phyloP scores from a whole-genome alignment of 92 coral and sea anemone species.

The Paragorgia papillata region DNA sequence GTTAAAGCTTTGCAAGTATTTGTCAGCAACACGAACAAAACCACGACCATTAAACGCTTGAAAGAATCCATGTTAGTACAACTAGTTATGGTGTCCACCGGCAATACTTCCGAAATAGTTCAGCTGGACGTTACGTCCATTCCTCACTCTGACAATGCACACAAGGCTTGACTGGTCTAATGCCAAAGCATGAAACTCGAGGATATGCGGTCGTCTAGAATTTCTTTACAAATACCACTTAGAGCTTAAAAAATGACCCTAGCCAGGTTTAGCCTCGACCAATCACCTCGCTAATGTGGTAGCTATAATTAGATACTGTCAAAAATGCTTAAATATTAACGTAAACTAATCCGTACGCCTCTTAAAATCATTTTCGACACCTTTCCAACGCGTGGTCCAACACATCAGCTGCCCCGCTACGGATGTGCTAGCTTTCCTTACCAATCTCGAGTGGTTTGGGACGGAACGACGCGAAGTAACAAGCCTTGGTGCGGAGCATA shows the following conservation, averaged over 20 bases:
- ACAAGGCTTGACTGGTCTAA: conserved; percentile 3
- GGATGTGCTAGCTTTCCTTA: not conserved
- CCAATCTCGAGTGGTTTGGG: not conserved
- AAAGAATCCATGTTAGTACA: conserved; percentile 18
- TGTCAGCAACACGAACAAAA: not conserved
- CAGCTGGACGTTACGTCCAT: conserved; percentile 16
- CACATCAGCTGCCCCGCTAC: not conserved
- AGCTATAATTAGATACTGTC: conserved; percentile 40
- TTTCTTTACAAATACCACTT: conserved; percentile 46
- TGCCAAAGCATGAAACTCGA: conserved; percentile 30
- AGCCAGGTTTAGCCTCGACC: conserved; percentile 18
- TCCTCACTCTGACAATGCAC: conserved; percentile 10
- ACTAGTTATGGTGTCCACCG: too few relatives aligned
- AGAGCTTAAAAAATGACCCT: conserved; percentile 38
- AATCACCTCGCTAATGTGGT: conserved; percentile 24
- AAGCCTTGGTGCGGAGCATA: not conserved
- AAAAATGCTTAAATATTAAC: conserved; percentile 41
- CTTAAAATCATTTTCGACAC: conserved; percentile 31
- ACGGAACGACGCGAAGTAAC: not conserved
- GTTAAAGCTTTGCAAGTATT: not conserved
- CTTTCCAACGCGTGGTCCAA: conserved; percentile 3
- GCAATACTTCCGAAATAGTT: too few relatives aligned
- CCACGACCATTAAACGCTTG: not conserved
- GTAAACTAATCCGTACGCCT: conserved; percentile 38
- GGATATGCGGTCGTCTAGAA: conserved; percentile 39